Conservation (phyloP, 2,113 vertebrate species). For the Felis chaus region DNA sequence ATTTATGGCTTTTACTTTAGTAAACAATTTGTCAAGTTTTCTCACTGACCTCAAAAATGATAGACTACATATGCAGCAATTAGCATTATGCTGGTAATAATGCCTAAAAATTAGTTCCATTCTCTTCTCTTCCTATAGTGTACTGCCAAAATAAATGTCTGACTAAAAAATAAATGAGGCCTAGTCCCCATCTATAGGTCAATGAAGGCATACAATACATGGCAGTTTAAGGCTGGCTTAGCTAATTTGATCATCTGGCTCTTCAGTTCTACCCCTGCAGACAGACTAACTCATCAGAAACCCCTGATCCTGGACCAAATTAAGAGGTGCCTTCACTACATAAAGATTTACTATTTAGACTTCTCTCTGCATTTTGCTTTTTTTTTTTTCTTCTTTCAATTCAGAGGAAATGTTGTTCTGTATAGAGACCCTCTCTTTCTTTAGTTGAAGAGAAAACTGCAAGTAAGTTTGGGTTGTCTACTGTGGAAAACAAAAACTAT, state of each 20-base stretch:
- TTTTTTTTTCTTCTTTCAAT: neutral
- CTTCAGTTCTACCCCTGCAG: neutral
- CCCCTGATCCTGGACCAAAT: no score
- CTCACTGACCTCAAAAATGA: neutral
- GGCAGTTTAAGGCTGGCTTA: neutral
- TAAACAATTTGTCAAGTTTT: neutral
- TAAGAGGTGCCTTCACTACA: neutral
- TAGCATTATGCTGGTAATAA: neutral
- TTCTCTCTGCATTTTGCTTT: neutral
- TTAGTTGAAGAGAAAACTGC: neutral
- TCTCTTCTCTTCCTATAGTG: neutral
- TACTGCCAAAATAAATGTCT: neutral
- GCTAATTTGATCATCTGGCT: neutral
- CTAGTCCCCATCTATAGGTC: neutral
- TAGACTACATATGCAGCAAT: neutral
- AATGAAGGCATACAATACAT: neutral
- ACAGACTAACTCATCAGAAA: neutral
- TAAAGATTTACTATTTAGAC: neutral
- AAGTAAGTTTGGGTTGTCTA: neutral
- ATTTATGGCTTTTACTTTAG: constrained; percentile 22
- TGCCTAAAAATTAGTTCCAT: neutral
- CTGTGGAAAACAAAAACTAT: neutral
- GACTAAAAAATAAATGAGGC: neutral
- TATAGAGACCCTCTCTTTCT: neutral
- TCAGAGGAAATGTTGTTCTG: neutral